Evolutionary conservation across 2,797 vertebrate genomes (phyloP), one percentile per base, ranked within the genome.

Genomic region (Euthynnus affinis): DNA sequence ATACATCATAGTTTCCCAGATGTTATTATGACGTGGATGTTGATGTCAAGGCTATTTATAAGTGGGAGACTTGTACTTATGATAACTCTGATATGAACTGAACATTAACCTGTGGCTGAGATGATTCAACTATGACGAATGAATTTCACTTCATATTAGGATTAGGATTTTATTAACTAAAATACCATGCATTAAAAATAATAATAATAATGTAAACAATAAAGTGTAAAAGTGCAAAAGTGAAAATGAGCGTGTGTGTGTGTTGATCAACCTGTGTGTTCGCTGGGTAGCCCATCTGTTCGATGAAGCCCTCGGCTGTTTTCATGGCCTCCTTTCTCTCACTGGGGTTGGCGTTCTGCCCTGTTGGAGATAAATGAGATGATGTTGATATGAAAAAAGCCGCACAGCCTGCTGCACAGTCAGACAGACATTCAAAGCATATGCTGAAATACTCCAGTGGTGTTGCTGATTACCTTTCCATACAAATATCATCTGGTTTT

Each of bases 301-400:
- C 88, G 76, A 98, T 94, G 80, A 98, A 98, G 46, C 95, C 93
- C 74, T 97, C 97, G 0, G 97, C 97, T 3, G 96, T 97, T 88
- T 97, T 98, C 97, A 98, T 97, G 42, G 97, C 97, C 73, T 95
- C 94, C 86, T 96, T 97, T 82, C 97, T 96, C 86, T 98, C 97
- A 15, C 83, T 84, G 18, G 95, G 94, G 89, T 97, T 98, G 74
- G 97, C 97, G 23, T 96, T 89, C 78, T 94, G 97, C 55, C 97
- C 97, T 95, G 32, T 29, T n/a, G 23, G 37, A 64, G 44, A 71
- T 17, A 42, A 60, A 63, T n/a, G 4, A 46, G 22, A 79, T 0
- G 7, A 32, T 56, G n/a, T 10, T 22, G 6, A 32, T 32, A 32
- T 76, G 22, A 71, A 52, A 57, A 74, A 64, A 44, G 10, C 4